Base-by-base conservation (phyloP, 2,797 vertebrate species). In the Botia almorhae region DNA sequence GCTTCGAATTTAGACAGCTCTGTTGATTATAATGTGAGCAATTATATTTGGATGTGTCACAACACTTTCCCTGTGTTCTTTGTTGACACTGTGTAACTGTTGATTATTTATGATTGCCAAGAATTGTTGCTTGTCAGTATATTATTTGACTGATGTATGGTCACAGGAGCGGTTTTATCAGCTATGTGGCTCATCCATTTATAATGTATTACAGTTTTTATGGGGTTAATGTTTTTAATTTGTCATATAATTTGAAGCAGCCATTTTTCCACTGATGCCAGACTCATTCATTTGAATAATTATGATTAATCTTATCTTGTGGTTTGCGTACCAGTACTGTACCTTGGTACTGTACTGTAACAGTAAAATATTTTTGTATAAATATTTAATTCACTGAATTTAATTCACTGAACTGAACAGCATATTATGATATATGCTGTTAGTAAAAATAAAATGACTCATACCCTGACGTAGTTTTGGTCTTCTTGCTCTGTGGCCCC, bases 231-330 rank as follows among this genome's bases (percentile, higher is more conserved):
- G 11, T 13, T 58, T 58, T 58, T 8, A 39, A 19, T 2, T 26
- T 21, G 7, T 19, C 36, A 39, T 55, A 55, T 58, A 58, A 23
- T 58, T 12, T 23, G 3, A 58, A 19, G 56, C 56, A 23, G 56
- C 19, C 23, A 19, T 58, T 58, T 58, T 21, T 23, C 7, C 56
- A 58, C 56, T 23, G 56, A 58, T 23, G 21, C 19, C 21, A 21
- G 56, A 23, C 56, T 58, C 56, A 58, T 58, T 23, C 56, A 23
- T 21, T 58, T 58, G 1, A 58, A 58, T 58, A 23, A 58, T 58
- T 58, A 58, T 58, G 56, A 58, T 58, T 58, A 58, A 58, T 58
- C 11, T 58, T 21, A 58, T 56, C n/a, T 56, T 23, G 56, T 23
- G 8, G 21, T 58, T 13, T 10, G 19, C 3, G 19, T 23, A 19